These are phyloP conservation scores for Cephus pygmeus DNA, from an alignment of 2,888 invertebrate genomes.

Conservation along the genomic window DNA sequence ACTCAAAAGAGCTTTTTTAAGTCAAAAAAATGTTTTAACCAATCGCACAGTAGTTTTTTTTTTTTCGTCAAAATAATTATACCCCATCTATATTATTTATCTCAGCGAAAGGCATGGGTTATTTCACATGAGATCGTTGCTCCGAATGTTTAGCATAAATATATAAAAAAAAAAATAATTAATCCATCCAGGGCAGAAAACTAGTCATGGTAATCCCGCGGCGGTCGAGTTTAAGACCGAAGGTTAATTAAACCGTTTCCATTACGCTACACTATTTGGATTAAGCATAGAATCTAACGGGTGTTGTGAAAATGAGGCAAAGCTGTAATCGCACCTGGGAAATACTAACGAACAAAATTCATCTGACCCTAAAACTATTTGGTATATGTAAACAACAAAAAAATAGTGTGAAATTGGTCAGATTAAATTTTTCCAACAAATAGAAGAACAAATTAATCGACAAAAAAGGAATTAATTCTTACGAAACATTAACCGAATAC, in stretches of 20 bases:
- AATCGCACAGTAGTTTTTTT: neutral
- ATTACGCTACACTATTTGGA: neutral
- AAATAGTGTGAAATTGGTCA: too few species aligned
- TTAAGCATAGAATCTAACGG: neutral
- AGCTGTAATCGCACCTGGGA: neutral
- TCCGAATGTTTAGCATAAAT: neutral
- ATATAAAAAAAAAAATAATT: neutral
- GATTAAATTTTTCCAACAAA: too few species aligned
- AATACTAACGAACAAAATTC: neutral
- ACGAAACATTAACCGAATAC: too few species aligned
- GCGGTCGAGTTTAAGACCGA: neutral
- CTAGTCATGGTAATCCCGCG: neutral
- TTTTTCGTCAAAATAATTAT: neutral
- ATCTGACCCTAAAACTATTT: neutral
- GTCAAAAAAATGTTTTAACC: too few species aligned
- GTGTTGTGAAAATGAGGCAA: neutral
- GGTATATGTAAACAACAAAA: neutral
- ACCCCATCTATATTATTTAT: neutral
- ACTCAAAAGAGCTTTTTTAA: too few species aligned
- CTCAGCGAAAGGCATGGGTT: neutral
- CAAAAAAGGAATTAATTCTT: too few species aligned
- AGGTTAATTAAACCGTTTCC: neutral
- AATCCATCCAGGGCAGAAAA: neutral
- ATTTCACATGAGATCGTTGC: neutral
- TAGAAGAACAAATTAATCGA: too few species aligned